Conservation (phyloP, 2,888 invertebrate species). For the Agriotes lineatus region DNA sequence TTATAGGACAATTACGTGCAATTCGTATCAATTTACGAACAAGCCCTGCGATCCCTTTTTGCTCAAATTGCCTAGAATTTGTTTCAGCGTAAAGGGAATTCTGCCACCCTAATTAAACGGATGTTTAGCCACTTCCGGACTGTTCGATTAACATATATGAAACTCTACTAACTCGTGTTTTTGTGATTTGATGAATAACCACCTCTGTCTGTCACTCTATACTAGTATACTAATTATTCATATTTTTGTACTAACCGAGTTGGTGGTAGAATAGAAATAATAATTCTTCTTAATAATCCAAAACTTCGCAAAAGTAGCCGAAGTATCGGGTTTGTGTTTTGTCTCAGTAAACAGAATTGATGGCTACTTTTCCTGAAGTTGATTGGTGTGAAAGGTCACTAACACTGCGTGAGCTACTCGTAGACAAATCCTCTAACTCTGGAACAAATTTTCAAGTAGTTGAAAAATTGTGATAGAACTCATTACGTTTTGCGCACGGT, state of each 20-base stretch:
- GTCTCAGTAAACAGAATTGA: constrained; percentile 13
- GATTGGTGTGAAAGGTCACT: constrained; percentile 16
- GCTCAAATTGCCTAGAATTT: too few species aligned
- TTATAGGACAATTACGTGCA: too few species aligned
- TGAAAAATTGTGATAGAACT: constrained; percentile 3
- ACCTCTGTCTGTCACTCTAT: too few species aligned
- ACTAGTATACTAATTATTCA: background rate
- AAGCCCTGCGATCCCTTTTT: too few species aligned
- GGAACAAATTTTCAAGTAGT: background rate
- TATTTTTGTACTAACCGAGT: background rate
- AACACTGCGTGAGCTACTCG: constrained; percentile 6
- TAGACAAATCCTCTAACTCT: constrained; percentile 2
- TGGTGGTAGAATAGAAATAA: background rate
- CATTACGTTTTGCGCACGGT: constrained; percentile 3
- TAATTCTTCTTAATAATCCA: background rate
- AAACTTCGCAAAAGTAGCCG: constrained; percentile 22
- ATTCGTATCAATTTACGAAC: too few species aligned
- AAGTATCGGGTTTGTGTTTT: constrained; percentile 35
- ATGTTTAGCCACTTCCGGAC: too few species aligned
- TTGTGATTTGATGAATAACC: background rate
- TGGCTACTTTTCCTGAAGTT: constrained; percentile 24
- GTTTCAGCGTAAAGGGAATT: too few species aligned
- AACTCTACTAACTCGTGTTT: too few species aligned
- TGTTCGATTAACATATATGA: too few species aligned
- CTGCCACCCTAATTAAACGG: too few species aligned